Evolutionary conservation across 2,113 vertebrate species (phyloP).

Genomic region (Hucho hucho): DNA sequence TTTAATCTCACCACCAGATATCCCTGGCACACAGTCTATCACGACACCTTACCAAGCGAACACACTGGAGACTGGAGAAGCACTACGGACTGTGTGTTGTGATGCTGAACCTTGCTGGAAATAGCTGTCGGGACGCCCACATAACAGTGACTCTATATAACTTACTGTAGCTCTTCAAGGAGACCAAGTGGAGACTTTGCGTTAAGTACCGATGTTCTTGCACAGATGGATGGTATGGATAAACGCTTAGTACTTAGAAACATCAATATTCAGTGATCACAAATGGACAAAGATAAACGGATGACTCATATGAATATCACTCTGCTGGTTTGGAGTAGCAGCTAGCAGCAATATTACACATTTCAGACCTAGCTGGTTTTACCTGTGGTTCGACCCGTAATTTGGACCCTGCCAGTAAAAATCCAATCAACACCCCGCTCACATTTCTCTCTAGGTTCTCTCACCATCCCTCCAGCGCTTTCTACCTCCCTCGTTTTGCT

Average conservation of each 20-base stretch:
- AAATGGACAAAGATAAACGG: background rate
- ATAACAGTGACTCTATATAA: no score
- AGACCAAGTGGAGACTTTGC: no score
- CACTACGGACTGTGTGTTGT: background rate
- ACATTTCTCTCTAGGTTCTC: background rate
- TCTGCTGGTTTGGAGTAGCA: slow-evolving; percentile 29
- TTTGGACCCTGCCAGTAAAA: background rate
- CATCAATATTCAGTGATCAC: background rate
- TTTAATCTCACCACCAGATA: no score
- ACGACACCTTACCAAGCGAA: no score
- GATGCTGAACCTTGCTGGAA: background rate
- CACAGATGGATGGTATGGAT: no score
- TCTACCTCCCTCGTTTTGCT: background rate
- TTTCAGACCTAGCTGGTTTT: background rate
- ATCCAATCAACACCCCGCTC: slow-evolving; percentile 16
- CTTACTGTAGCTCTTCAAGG: no score
- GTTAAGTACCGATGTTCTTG: no score
- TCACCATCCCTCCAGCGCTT: background rate
- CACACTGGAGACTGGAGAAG: background rate
- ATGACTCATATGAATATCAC: background rate
- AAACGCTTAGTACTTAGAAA: background rate
- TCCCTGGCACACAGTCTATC: no score
- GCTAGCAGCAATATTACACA: slow-evolving; percentile 40
- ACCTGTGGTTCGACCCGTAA: background rate
- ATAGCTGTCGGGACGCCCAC: background rate